Base-by-base conservation (phyloP, 2,888 invertebrate genomes). In the Diarsia dahlii region DNA sequence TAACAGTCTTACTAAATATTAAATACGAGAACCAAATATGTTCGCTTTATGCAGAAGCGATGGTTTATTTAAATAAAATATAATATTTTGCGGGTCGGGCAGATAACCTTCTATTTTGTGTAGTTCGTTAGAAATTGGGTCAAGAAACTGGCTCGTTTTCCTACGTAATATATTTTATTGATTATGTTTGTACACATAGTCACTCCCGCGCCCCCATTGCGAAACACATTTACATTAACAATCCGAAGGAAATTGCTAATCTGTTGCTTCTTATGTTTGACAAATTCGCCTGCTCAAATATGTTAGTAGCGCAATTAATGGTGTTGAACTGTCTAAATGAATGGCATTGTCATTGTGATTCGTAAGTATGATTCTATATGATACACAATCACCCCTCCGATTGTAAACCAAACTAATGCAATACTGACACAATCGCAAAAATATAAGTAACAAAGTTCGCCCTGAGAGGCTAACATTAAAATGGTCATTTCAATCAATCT, bases 111-210 rank as follows among this genome's bases (percentile, higher is more conserved):
- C 52, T 70, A 78, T 78, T 80, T 74, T 68, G 52, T 74, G 45
- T 76, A 66, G 64, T 78, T 66, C 46, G 64, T 66, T 74, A 74
- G 78, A 78, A 83, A 81, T 83, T 81, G 74, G 79, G 79, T 83
- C 78, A 54, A 66, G 52, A 60, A 39, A 64, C 67, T 65, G 75
- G 65, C 74, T 71, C 70, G 48, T 34, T 84, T 74, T 48, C 80
- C 71, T 65, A 74, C 62, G 72, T 71, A 60, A 70, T 65, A 71
- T 62, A 60, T 74, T 71, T 75, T 20, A 54, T 70, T 76, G 64
- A 66, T 58, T 82, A 28, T 70, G 45, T 71, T 74, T 70, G 52
- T 67, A 67, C 12, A 58, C 52, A 58, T 9, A 67, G 23, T 64
- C 13, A 54, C 54, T n/a, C 10, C 18, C 34, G 20, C 20, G 6